Base-by-base conservation (phyloP, 2,113 vertebrate species). In the Trachemys scripta region DNA sequence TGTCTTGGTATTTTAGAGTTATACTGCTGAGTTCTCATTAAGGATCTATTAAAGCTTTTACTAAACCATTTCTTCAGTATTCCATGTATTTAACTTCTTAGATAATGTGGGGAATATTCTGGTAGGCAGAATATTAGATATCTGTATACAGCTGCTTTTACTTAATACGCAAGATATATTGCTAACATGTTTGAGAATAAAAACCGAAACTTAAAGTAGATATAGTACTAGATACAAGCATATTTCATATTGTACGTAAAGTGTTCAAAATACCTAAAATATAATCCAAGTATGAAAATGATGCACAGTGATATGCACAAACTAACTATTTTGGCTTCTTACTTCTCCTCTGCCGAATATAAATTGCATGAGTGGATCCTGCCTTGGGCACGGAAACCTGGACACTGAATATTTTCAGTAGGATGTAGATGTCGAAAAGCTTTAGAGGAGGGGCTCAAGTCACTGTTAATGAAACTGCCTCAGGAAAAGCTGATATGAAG, bases 401-500 rank as follows among this genome's bases (percentile, higher is more conserved):
- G 42, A 20, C 22, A 47, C 14, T 5, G 94, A 87, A 7, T 50
- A 80, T 81, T 89, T 95, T 62, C 50, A 83, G 59, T 72, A 10
- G 80, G 25, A 53, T 5, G 51, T 0, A 22, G 35, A 42, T 24
- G 54, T 54, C 51, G 84, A 78, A 82, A 90, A 90, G 31, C 17
- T 56, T 88, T 14, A 29, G 12, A 51, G 42, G 56, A 45, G 11
- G 2, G 2, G 9, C 42, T 87, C 0, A 80, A 10, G 3, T 88
- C 38, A 79, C 2, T 50, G 14, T 12, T 80, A 87, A 11, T 45
- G 25, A 86, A 89, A 93, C 80, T 72, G 1, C 6, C 72, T 16
- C 0, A 0, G 20, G 11, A 91, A 57, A 42, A 85, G 5, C 24
- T 29, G 16, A 81, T 59, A 9, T 4, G 1, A 89, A 11, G 72